Conservation (phyloP, 2,888 invertebrate genomes). For the Tetramorium bicarinatum region DNA sequence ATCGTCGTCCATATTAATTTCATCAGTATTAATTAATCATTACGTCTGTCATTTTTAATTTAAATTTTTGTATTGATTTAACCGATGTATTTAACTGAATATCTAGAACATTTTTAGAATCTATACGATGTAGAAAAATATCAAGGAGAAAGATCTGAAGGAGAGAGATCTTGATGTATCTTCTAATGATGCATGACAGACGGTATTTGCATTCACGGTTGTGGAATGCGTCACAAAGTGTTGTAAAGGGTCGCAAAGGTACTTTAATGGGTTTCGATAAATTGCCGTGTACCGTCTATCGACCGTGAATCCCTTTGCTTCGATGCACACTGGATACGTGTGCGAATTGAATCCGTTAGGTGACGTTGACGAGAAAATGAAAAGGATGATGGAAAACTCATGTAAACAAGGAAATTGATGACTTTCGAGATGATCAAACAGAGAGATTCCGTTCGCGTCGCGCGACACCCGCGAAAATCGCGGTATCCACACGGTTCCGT, state of each 20-base stretch:
- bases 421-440: constrained; percentile 43
- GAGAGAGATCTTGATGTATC: background rate
- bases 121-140: background rate
- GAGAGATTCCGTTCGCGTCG: constrained; percentile 2
- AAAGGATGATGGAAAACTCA: constrained; percentile 50
- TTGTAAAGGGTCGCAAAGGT: constrained; percentile 35
- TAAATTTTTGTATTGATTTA: background rate
- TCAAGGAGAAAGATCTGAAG: background rate
- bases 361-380: constrained; percentile 38
- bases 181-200: constrained; percentile 20
- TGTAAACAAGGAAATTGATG: constrained; percentile 48
- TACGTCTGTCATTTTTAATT: background rate
- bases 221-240: constrained; percentile 17
- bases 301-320: constrained; percentile 14
- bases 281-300: constrained; percentile 43
- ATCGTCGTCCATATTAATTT: background rate
- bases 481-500: background rate
- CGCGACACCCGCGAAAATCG: constrained; percentile 16
- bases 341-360: constrained; percentile 18
- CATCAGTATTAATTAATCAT: background rate
- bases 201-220: constrained; percentile 12
- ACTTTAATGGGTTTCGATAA: constrained; percentile 60
- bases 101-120: background rate
- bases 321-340: background rate
- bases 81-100: background rate